phyloP scores from a whole-genome alignment of 2,797 vertebrate species.

The Micrastur ruficollis region DNA sequence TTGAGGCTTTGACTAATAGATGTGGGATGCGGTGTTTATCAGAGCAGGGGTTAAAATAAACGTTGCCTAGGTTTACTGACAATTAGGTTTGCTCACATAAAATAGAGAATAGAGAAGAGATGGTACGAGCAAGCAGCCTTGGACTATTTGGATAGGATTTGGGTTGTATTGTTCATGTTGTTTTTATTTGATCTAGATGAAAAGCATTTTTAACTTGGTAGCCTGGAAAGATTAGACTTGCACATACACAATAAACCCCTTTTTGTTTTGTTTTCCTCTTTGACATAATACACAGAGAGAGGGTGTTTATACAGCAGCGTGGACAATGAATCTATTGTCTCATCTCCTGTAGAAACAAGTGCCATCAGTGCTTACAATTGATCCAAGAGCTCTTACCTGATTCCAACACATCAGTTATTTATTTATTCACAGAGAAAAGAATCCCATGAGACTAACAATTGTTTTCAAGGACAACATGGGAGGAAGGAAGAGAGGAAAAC shows the following conservation, averaged over 20 bases:
- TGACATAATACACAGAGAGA: conserved; percentile 18
- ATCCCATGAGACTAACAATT: background rate
- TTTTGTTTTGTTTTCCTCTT: conserved; percentile 61
- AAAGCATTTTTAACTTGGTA: conserved; percentile 55
- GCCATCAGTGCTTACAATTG: conserved; percentile 12
- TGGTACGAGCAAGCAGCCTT: background rate
- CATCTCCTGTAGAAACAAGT: conserved; percentile 36
- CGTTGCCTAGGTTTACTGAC: background rate
- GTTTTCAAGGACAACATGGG: background rate
- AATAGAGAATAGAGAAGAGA: background rate
- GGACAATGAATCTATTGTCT: conserved; percentile 48
- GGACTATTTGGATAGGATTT: background rate
- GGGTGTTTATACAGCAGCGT: conserved; percentile 21
- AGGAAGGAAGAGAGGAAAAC: conserved; percentile 20
- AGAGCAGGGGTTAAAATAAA: conserved; percentile 16
- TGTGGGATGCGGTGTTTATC: background rate
- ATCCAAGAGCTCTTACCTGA: conserved; percentile 54
- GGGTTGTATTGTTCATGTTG: background rate
- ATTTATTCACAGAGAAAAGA: conserved; percentile 36
- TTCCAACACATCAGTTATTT: conserved; percentile 30
- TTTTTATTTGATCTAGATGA: conserved; percentile 45
- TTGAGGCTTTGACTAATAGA: background rate
- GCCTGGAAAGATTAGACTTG: conserved; percentile 46
- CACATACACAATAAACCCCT: conserved; percentile 28
- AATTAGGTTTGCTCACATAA: background rate